Percentiles rank a stretch among this genome's conserved stretches.
phyloP scores from a whole-genome alignment of 2,113 vertebrate genomes.

The Notarius lentiginosus region DNA sequence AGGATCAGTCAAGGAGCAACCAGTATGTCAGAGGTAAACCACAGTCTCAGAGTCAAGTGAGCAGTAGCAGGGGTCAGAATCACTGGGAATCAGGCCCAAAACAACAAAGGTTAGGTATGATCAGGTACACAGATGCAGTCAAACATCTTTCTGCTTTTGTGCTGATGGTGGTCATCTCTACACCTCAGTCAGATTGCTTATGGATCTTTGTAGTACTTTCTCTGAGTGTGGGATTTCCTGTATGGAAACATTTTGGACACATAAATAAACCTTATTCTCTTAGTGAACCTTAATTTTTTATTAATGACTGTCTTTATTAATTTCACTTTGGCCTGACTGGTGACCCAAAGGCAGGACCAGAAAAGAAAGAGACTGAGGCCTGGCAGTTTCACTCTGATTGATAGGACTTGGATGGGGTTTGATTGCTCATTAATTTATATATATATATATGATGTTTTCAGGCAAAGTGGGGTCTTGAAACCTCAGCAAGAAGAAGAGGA shows the following conservation, averaged over 20 bases:
- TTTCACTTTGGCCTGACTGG: not conserved
- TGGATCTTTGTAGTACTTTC: not conserved
- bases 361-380: not conserved
- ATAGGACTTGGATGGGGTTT: not conserved
- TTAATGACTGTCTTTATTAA: not conserved
- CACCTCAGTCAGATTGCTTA: not conserved
- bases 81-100: too few species aligned
- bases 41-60: too few species aligned
- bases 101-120: too few species aligned
- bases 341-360: not conserved
- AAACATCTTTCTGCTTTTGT: not conserved
- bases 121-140: too few species aligned
- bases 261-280: not conserved
- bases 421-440: slow-evolving; percentile 3
- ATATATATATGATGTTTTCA: slow-evolving; percentile 29
- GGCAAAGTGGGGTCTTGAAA: slow-evolving; percentile 42
- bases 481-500: slow-evolving; percentile 20
- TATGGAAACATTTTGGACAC: not conserved
- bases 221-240: not conserved
- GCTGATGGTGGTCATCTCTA: not conserved
- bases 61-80: too few species aligned
- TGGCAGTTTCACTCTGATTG: slow-evolving; percentile 21
- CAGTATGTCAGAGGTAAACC: too few species aligned
- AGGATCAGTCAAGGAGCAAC: too few species aligned
- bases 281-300: not conserved